Evolutionary conservation across 2,113 vertebrate species (phyloP).

Genomic region (Tiliqua scincoides): DNA sequence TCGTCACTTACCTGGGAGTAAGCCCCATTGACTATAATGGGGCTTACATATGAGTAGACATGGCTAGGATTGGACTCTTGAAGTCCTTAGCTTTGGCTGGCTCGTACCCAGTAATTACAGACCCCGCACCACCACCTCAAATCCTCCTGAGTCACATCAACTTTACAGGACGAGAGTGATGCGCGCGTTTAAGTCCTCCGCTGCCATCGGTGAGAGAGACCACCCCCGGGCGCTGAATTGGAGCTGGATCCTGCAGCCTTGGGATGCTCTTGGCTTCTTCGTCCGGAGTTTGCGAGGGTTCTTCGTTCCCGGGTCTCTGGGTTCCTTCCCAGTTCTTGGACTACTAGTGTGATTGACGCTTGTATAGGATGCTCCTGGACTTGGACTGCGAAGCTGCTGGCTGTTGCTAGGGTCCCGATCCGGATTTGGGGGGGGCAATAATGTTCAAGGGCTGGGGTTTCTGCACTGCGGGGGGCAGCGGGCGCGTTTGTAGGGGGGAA

Average conservation of each 20-base stretch:
- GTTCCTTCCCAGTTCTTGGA: background rate
- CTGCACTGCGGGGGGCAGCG: background rate
- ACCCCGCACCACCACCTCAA: no score
- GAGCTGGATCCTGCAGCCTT: background rate
- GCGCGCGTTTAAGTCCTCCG: background rate
- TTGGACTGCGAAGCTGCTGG: background rate
- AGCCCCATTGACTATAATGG: no score
- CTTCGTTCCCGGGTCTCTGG: background rate
- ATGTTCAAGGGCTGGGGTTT: background rate
- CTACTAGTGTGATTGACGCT: background rate
- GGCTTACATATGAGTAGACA: no score
- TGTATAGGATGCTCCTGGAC: background rate
- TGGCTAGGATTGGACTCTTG: no score
- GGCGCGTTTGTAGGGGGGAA: background rate
- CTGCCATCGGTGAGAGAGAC: background rate
- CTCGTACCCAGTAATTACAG: background rate
- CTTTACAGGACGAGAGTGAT: no score
- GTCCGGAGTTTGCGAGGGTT: background rate
- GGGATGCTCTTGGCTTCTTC: background rate
- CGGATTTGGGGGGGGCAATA: background rate
- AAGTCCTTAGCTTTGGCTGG: background rate
- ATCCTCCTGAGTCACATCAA: background rate
- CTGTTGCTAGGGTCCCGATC: background rate
- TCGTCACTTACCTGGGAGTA: no score
- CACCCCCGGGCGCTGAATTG: background rate